A percentile compares a stretch with the other conserved stretches of the same genome.
phyloP scores from a whole-genome alignment of 2,797 vertebrate genomes.

The Microcaecilia unicolor region DNA sequence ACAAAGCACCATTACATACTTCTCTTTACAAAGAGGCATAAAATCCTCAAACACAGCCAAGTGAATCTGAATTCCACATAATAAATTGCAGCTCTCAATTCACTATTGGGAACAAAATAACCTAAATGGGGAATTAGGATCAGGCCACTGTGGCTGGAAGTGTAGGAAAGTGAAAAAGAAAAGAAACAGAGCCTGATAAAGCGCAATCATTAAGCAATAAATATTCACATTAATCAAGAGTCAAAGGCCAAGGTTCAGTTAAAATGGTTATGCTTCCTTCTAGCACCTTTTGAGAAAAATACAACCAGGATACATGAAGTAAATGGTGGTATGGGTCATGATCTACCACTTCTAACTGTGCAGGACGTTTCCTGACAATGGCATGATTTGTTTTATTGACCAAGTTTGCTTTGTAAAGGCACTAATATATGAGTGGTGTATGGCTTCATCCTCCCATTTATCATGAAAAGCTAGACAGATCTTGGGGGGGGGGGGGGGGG shows the following conservation, averaged over 20 bases:
- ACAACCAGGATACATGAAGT: constrained; percentile 24
- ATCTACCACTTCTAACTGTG: constrained; percentile 21
- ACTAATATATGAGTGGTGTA: no score
- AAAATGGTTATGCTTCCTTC: constrained; percentile 27
- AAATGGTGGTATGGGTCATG: constrained; percentile 29
- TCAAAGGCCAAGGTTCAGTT: constrained; percentile 44
- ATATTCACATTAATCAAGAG: constrained; percentile 63
- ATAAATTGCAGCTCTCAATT: constrained; percentile 37
- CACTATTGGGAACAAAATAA: no score
- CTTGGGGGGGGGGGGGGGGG: no score
- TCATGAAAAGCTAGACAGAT: no score
- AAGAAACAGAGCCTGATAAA: constrained; percentile 34
- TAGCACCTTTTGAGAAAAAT: constrained; percentile 49
- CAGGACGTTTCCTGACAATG: no score
- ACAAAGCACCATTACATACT: constrained; percentile 54
- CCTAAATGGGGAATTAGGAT: no score
- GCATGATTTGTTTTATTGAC: no score
- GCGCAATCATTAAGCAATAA: constrained; percentile 46
- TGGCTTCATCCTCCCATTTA: no score
- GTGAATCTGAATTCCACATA: constrained; percentile 42
- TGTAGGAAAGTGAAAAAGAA: constrained; percentile 25
- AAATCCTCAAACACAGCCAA: constrained; percentile 45
- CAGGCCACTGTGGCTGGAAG: no score
- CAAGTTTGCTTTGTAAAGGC: no score
- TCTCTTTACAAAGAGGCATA: constrained; percentile 51